Conservation (phyloP, 2,113 vertebrate genomes). For the Fukomys damarensis region DNA sequence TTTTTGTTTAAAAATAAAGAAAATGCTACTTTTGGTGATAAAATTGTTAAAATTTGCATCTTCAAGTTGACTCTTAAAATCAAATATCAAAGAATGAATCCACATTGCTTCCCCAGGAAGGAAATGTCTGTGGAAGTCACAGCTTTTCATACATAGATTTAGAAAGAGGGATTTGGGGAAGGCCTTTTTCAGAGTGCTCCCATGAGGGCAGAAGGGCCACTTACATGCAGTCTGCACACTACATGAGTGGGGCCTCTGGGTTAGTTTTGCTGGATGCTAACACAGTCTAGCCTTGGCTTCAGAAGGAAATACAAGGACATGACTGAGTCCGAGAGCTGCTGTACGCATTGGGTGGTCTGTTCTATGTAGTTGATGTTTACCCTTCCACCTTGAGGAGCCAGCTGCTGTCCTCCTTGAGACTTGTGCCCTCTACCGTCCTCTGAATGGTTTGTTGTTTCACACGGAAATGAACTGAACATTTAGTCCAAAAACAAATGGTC, state of each 20-base stretch:
- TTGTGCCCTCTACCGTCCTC: conserved; percentile 81
- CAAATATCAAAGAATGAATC: background rate
- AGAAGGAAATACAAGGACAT: background rate
- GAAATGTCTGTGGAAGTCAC: background rate
- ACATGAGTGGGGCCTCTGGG: background rate
- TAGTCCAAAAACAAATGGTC: conserved; percentile 29
- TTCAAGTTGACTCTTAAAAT: background rate
- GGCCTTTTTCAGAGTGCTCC: background rate
- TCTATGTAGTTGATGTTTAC: background rate
- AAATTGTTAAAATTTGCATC: conserved; percentile 34
- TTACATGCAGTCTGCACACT: background rate
- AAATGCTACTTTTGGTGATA: background rate
- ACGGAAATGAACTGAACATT: background rate
- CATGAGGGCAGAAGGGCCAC: background rate
- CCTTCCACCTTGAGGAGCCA: background rate
- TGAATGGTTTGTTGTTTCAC: conserved; percentile 52
- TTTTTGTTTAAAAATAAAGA: background rate
- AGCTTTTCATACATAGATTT: background rate
- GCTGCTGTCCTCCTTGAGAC: background rate
- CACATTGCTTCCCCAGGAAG: background rate
- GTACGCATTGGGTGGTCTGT: background rate
- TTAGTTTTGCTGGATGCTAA: background rate
- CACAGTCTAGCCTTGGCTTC: background rate
- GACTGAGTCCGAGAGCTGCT: background rate
- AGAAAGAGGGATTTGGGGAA: background rate